Conservation (phyloP, 1,140 invertebrate species). For the Drosophila cardini region DNA sequence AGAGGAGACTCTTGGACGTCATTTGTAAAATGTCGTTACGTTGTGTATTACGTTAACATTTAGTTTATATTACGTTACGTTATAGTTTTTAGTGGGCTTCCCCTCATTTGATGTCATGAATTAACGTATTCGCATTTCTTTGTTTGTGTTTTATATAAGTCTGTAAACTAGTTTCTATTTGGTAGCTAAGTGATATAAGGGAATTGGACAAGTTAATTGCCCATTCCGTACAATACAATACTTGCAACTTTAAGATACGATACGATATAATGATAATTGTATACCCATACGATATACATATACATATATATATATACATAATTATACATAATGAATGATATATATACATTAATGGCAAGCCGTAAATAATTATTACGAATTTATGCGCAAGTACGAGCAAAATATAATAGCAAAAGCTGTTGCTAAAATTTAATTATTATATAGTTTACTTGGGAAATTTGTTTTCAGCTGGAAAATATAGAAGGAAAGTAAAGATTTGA, state of each 20-base stretch:
- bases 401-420: conserved; percentile 60
- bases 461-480: no score
- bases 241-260: conserved; percentile 65
- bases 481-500: no score
- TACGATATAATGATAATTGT: conserved; percentile 52
- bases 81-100: conserved; percentile 64
- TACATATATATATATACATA: conserved; percentile 51
- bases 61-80: conserved; percentile 46
- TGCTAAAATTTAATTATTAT: conserved; percentile 45
- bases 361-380: conserved; percentile 77
- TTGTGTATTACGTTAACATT: conserved; percentile 64
- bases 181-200: conserved; percentile 79
- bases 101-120: conserved; percentile 44
- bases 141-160: conserved; percentile 46
- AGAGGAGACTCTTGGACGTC: conserved; percentile 52
- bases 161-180: conserved; percentile 53
- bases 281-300: conserved; percentile 46
- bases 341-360: conserved; percentile 56
- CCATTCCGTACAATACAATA: conserved; percentile 71
- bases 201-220: conserved; percentile 15
- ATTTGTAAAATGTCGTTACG: conserved; percentile 78
- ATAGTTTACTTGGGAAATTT: not conserved
- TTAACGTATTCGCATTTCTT: conserved; percentile 60
- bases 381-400: conserved; percentile 72
- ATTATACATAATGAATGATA: conserved; percentile 45